These are phyloP conservation scores for Osedax fenrisi DNA, from an alignment of 2,888 invertebrate species.

Conservation along the genomic window DNA sequence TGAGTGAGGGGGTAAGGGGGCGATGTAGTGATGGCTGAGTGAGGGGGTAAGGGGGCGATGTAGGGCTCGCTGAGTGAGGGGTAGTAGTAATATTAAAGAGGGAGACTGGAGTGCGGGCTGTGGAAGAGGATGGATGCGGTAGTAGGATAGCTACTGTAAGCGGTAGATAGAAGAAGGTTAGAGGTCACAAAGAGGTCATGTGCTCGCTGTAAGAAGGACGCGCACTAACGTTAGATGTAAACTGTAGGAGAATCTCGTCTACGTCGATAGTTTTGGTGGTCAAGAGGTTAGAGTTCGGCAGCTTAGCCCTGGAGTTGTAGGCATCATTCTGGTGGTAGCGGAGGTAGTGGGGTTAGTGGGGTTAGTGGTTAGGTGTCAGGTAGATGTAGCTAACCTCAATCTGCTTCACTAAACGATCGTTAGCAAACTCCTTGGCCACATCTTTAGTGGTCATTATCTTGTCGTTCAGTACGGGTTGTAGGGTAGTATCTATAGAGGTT, in stretches of 20 bases:
- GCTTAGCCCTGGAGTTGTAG: too few species aligned
- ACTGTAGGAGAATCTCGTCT: too few species aligned
- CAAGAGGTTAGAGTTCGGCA: too few species aligned
- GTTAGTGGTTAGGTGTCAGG: too few species aligned
- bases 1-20: background rate
- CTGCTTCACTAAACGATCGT: background rate
- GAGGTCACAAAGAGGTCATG: too few species aligned
- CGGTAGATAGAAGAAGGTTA: background rate
- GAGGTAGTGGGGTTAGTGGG: too few species aligned
- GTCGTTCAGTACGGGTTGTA: too few species aligned
- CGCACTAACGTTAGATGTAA: too few species aligned
- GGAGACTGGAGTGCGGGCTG: background rate
- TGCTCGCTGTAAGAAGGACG: too few species aligned
- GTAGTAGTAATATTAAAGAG: background rate
- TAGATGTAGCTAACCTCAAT: background rate
- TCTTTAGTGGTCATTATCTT: background rate
- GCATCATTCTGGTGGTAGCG: too few species aligned
- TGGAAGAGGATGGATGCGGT: background rate
- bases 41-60: background rate
- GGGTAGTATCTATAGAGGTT: too few species aligned
- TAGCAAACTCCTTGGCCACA: background rate
- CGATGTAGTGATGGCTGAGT: background rate
- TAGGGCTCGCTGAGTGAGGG: background rate
- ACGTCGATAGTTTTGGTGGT: too few species aligned
- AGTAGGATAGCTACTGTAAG: background rate